These are phyloP conservation scores for Picus viridis DNA, from an alignment of 2,797 vertebrate species.

Conservation along the genomic window DNA sequence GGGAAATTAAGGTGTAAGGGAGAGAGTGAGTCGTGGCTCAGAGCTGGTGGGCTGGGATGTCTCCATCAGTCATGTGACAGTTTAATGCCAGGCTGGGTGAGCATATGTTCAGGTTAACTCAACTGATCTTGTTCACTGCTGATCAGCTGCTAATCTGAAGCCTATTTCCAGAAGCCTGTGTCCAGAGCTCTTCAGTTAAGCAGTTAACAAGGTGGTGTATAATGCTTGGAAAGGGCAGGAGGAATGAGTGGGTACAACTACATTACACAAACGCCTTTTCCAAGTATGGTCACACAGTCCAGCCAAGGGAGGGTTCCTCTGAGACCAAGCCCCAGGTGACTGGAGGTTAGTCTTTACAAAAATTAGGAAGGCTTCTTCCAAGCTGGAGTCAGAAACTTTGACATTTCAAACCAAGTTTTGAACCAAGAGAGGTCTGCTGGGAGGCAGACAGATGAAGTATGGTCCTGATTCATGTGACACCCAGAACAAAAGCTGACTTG, in stretches of 20 bases:
- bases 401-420: background rate
- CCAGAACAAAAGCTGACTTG: background rate
- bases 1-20: background rate
- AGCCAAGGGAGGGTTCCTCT: background rate
- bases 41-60: background rate
- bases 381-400: background rate
- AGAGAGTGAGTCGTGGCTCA: background rate
- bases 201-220: background rate
- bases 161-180: background rate
- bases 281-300: background rate
- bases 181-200: background rate
- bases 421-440: background rate
- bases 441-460: background rate
- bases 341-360: rapidly evolving
- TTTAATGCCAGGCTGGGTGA: background rate
- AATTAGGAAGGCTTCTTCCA: background rate
- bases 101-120: background rate
- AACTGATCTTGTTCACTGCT: background rate
- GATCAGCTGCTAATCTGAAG: background rate
- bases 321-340: background rate
- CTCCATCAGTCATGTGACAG: rapidly evolving
- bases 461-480: background rate
- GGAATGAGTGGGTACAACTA: rapidly evolving
- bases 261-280: background rate
- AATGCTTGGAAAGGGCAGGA: background rate